Conservation (phyloP, 2,797 vertebrate species). For the Acrossocheilus wenchowensis region DNA sequence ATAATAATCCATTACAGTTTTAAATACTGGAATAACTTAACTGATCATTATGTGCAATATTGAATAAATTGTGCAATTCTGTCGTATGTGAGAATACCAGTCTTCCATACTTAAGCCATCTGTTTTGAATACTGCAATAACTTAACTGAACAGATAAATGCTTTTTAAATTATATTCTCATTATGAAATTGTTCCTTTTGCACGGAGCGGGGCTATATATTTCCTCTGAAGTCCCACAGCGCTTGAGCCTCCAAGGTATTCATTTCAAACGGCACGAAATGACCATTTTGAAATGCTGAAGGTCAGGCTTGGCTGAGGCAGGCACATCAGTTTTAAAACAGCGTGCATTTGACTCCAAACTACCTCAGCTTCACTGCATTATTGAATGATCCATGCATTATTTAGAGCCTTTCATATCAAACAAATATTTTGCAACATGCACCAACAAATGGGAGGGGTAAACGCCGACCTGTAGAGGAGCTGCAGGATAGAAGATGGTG, state of each 20-base stretch:
- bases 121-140: no score
- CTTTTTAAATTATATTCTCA: neutral
- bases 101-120: no score
- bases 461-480: slow-evolving; percentile 26
- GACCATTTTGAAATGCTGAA: slow-evolving; percentile 36
- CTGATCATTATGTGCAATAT: no score
- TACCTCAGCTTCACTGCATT: slow-evolving; percentile 84
- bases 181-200: neutral
- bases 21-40: no score
- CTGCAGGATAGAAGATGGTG: neutral
- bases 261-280: slow-evolving; percentile 34
- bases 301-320: slow-evolving; percentile 62
- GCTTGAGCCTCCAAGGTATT: slow-evolving; percentile 14
- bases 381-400: slow-evolving; percentile 89
- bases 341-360: slow-evolving; percentile 76
- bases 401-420: slow-evolving; percentile 82
- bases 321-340: slow-evolving; percentile 73
- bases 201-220: slow-evolving; percentile 9
- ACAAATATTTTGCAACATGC: slow-evolving; percentile 82
- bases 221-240: slow-evolving; percentile 1
- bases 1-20: no score
- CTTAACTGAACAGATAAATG: neutral
- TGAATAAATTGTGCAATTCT: no score
- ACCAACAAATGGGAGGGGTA: slow-evolving; percentile 73
- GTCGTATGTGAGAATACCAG: no score